These are phyloP conservation scores for Tachina fera DNA, from an alignment of 2,888 invertebrate genomes.

Conservation along the genomic window DNA sequence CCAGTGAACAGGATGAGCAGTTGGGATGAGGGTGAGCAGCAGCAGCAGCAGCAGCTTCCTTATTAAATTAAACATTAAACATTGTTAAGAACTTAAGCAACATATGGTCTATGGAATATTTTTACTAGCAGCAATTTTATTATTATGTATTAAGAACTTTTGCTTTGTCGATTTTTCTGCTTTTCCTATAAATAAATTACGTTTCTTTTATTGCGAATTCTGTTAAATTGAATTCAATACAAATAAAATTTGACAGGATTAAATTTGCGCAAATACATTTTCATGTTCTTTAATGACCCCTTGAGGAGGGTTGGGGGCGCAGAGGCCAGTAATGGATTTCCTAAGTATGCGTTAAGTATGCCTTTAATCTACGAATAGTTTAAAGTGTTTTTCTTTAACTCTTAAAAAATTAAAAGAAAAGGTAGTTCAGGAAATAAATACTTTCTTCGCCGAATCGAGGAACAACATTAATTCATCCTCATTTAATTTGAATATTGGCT, in stretches of 20 bases:
- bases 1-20: not conserved
- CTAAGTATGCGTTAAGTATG: too few species aligned
- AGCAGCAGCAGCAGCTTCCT: not conserved
- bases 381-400: too few species aligned
- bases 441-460: too few species aligned
- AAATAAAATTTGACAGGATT: conserved; percentile 14
- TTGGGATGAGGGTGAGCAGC: not conserved
- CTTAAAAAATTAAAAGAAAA: too few species aligned
- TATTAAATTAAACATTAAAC: conserved; percentile 29
- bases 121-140: conserved; percentile 13
- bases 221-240: conserved; percentile 14
- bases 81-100: conserved; percentile 16
- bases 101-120: conserved; percentile 23
- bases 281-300: not conserved
- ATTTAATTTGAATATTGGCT: too few species aligned
- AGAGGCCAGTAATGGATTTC: too few species aligned
- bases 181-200: conserved; percentile 33
- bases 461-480: too few species aligned
- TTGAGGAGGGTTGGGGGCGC: too few species aligned
- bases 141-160: not conserved
- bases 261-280: conserved; percentile 24
- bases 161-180: conserved; percentile 11
- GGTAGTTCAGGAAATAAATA: too few species aligned
- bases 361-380: too few species aligned
- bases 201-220: conserved; percentile 4